These are phyloP conservation scores for Drosophila athabasca DNA, from an alignment of 1,140 invertebrate genomes.

Conservation along the genomic window DNA sequence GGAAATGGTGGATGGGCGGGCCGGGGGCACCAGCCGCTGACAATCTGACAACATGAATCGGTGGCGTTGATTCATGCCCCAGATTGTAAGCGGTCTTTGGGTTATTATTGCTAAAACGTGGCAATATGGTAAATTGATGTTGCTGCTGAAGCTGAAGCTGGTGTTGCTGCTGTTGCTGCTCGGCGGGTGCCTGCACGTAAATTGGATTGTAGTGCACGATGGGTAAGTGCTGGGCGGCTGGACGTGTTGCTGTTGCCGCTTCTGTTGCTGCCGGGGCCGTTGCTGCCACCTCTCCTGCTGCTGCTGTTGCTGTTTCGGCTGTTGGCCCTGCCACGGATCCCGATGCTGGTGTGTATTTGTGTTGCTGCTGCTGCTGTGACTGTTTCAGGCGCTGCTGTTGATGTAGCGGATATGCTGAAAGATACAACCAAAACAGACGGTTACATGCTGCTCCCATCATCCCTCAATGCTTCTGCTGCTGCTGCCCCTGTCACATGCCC, in stretches of 20 bases:
- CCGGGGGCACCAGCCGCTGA: slow-evolving; percentile 50
- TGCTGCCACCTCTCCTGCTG: slow-evolving; percentile 22
- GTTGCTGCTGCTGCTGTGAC: slow-evolving; percentile 33
- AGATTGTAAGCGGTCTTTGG: slow-evolving; percentile 62
- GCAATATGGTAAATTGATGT: slow-evolving; percentile 74
- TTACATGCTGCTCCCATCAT: slow-evolving; percentile 7
- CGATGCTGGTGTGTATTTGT: slow-evolving; percentile 45
- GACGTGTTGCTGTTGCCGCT: slow-evolving; percentile 39
- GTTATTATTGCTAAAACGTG: slow-evolving; percentile 75
- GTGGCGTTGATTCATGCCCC: slow-evolving; percentile 58
- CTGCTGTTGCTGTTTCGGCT: slow-evolving; percentile 25
- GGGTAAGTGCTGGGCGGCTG: slow-evolving; percentile 40
- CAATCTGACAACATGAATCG: slow-evolving; percentile 70
- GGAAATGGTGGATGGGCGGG: slow-evolving; percentile 61
- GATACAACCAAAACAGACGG: slow-evolving; percentile 7
- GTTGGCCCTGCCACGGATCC: slow-evolving; percentile 30
- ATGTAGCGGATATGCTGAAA: slow-evolving; percentile 66
- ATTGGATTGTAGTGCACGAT: slow-evolving; percentile 75
- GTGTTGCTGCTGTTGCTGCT: slow-evolving; percentile 48
- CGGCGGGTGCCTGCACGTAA: slow-evolving; percentile 61
- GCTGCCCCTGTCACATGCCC: not conserved
- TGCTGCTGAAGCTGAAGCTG: slow-evolving; percentile 55
- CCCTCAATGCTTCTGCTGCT: not conserved
- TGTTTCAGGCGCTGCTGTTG: slow-evolving; percentile 43
- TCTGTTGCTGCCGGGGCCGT: slow-evolving; percentile 29